Conservation (phyloP, 2,113 vertebrate species). For the Rafetus swinhoei region DNA sequence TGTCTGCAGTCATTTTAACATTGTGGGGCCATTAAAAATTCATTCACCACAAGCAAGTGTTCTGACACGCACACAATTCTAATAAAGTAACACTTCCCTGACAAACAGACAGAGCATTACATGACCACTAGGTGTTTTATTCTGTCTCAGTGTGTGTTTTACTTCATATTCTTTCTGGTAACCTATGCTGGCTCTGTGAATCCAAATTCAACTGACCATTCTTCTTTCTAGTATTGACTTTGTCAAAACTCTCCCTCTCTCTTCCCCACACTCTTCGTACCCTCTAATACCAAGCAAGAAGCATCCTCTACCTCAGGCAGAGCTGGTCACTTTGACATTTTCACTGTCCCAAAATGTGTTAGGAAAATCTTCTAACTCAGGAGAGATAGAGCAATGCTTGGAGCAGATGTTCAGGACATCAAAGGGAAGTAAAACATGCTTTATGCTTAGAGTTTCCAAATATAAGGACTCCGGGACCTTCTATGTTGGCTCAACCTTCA, state of each 20-base stretch:
- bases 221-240: slow-evolving; percentile 26
- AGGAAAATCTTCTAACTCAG: slow-evolving; percentile 52
- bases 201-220: slow-evolving; percentile 39
- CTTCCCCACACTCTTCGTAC: not conserved
- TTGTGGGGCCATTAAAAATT: slow-evolving; percentile 26
- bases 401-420: not conserved
- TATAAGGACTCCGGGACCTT: not conserved
- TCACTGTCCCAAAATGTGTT: slow-evolving; percentile 11
- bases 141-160: not conserved
- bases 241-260: slow-evolving; percentile 54
- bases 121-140: slow-evolving; percentile 8
- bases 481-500: not conserved
- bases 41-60: not conserved
- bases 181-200: slow-evolving; percentile 3
- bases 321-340: slow-evolving; percentile 26
- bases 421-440: slow-evolving; percentile 36
- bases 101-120: slow-evolving; percentile 48
- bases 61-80: not conserved
- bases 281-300: slow-evolving; percentile 60
- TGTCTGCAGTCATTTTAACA: slow-evolving; percentile 4
- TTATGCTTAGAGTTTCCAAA: slow-evolving; percentile 9
- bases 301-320: slow-evolving; percentile 21
- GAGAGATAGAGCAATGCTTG: slow-evolving; percentile 48
- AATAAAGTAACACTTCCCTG: slow-evolving; percentile 6
- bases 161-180: slow-evolving; percentile 33